These are phyloP conservation scores for Rallus crepitans DNA, from an alignment of 2,797 vertebrate species.

Conservation along the genomic window DNA sequence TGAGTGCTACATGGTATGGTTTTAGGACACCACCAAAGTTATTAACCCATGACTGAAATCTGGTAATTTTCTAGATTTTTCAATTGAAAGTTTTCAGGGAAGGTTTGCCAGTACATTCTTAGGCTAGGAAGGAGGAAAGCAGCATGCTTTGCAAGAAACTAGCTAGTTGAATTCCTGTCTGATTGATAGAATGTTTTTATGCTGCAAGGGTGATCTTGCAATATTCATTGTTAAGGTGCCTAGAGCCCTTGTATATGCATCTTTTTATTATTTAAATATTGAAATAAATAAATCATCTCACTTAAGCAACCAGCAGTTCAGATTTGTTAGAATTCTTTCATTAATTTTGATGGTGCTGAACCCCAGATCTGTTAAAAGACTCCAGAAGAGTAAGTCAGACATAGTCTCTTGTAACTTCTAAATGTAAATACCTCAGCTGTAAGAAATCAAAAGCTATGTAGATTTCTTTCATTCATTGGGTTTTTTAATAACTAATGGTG, in stretches of 20 bases:
- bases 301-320: conserved; percentile 43
- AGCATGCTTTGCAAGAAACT: neutral
- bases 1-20: neutral
- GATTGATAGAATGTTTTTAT: neutral
- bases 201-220: conserved; percentile 23
- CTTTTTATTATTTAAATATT: conserved; percentile 70
- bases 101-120: neutral
- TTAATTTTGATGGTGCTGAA: conserved; percentile 57
- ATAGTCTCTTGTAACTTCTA: conserved; percentile 4
- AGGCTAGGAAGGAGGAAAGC: neutral
- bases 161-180: neutral
- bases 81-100: neutral
- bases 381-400: conserved; percentile 12
- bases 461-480: conserved; percentile 31
- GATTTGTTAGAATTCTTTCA: conserved; percentile 39
- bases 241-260: conserved; percentile 55
- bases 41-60: neutral
- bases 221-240: conserved; percentile 57
- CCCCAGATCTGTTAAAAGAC: conserved; percentile 34
- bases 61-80: neutral
- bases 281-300: conserved; percentile 67
- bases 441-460: conserved; percentile 45
- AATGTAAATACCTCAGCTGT: conserved; percentile 52
- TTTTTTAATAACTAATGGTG: conserved; percentile 67
- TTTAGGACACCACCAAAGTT: neutral